Conservation (phyloP, 2,113 vertebrate genomes). For the Stegastes partitus region DNA sequence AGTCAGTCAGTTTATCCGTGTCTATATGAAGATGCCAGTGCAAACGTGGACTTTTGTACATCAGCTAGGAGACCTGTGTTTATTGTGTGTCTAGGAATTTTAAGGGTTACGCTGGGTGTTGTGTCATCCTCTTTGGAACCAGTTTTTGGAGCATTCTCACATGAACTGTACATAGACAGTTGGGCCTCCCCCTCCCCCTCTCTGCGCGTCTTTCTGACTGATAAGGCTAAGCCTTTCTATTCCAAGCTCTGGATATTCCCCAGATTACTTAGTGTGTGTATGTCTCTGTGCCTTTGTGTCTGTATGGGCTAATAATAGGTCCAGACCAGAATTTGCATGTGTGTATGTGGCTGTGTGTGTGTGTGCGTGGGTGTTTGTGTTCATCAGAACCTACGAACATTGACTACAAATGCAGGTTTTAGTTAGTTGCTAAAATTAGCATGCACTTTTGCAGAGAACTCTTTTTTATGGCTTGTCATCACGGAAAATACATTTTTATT, state of each 20-base stretch:
- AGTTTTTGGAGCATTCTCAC: slow-evolving; percentile 41
- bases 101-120: background rate
- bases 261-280: slow-evolving; percentile 72
- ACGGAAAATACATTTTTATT: background rate
- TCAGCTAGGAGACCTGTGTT: background rate
- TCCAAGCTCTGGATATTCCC: slow-evolving; percentile 72
- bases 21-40: background rate
- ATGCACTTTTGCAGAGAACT: no score
- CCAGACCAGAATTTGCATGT: slow-evolving; percentile 20
- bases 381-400: slow-evolving; percentile 9
- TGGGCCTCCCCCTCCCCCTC: slow-evolving; percentile 11
- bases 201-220: slow-evolving; percentile 49
- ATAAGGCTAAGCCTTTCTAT: slow-evolving; percentile 81
- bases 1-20: background rate
- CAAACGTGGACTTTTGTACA: no score
- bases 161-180: slow-evolving; percentile 37
- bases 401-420: background rate
- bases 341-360: background rate
- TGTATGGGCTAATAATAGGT: slow-evolving; percentile 40
- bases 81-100: slow-evolving; percentile 2
- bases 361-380: background rate
- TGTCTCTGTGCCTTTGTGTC: slow-evolving; percentile 32
- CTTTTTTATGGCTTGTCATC: background rate
- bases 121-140: slow-evolving; percentile 23
- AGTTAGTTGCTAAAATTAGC: background rate